phyloP scores from a whole-genome alignment of 2,797 vertebrate species.

The Pseudochirops corinnae region DNA sequence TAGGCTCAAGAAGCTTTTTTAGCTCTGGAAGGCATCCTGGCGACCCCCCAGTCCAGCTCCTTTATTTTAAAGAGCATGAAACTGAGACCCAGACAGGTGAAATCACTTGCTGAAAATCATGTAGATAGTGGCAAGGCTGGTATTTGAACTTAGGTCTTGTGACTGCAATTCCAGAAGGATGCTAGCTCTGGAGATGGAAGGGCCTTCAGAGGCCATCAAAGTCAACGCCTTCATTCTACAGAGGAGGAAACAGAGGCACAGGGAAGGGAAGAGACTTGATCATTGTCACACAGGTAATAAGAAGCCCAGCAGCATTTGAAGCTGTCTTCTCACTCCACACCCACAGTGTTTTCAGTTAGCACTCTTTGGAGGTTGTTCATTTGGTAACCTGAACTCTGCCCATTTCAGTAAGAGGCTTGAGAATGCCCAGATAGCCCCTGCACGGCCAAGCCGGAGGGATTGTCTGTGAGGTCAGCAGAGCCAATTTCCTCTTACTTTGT shows the following conservation, averaged over 20 bases:
- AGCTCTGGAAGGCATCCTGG: background rate
- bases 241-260: background rate
- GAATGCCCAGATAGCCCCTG: background rate
- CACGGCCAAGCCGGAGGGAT: background rate
- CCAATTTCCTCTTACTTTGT: background rate
- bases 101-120: background rate
- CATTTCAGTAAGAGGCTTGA: background rate
- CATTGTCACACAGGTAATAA: background rate
- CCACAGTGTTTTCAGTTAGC: background rate
- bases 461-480: background rate
- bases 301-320: background rate
- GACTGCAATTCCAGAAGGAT: background rate
- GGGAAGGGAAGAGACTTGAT: background rate
- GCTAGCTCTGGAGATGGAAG: background rate
- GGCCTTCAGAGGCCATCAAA: background rate
- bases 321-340: background rate
- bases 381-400: background rate
- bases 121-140: background rate
- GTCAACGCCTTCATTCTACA: background rate
- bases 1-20: background rate
- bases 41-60: background rate
- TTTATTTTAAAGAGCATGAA: constrained; percentile 14
- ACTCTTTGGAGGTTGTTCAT: background rate
- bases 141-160: constrained; percentile 42
- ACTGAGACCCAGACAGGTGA: constrained; percentile 30